Evolutionary conservation across 2,113 vertebrate species (phyloP), one percentile per base, ranked within the genome.

Genomic region (Pteronura brasiliensis): DNA sequence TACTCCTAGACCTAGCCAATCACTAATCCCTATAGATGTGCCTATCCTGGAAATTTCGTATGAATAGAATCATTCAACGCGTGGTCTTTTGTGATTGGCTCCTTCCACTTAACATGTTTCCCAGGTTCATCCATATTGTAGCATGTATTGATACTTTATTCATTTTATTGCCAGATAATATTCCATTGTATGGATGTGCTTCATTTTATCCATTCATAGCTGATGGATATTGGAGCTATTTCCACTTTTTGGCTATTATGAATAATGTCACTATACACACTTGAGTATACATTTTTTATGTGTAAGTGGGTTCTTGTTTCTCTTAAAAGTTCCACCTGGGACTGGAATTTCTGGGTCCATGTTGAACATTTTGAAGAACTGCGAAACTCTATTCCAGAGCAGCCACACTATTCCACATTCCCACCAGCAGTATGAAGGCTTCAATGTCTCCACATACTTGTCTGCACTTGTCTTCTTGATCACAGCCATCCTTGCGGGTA

Each of bases 291-390:
- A 31, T 65, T 65, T 65, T 65, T 86, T 94, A 57, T 90, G 65
- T 76, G 17, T 55, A 8, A 6, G 23, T 17, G 42, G 44, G n/a
- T 92, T 79, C 82, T 88, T 55, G 31, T 96, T 74, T 85, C 65
- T 92, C 57, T 71, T 92, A 55, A 49, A 90, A 96, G 92, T 89
- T 96, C 27, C 31, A 80, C 23, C 7, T 85, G 55, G 47, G 23
- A 25, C 36, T 79, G 17, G 25, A 94, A 80, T 59, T 80, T 23
- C 20, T 63, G 25, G 83, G 17, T 95, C 13, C 44, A 20, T 59
- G 39, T 79, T 89, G 44, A 79, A 55, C 49, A 84, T 84, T 92
- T 69, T 96, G n/a, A 95, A 96, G 36, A 89, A 84, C 55, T 86
- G 4, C n/a, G 25, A 61, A 61, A 71, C 23, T 82, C 8, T 49